Evolutionary conservation across 2,888 invertebrate genomes (phyloP), one percentile per base, ranked within the genome.

Genomic region (Tenthredo distinguenda): DNA sequence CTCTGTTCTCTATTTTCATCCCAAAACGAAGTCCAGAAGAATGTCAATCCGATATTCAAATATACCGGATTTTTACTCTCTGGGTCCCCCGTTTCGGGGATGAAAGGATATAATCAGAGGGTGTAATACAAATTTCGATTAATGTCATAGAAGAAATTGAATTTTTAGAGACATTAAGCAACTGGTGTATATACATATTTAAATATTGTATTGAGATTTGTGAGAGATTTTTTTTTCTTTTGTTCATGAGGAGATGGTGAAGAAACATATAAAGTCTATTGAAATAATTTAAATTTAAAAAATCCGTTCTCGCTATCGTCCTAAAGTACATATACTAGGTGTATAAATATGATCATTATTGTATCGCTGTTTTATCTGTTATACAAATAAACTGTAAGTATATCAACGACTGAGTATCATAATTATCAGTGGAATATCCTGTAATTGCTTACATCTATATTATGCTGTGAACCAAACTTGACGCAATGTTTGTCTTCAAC

Each of bases 301-400:
- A n/a, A 55, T 47, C 47, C 55, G 55, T n/a, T 55, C 55, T n/a
- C 55, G n/a, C n/a, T 55, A n/a, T 55, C 55, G n/a, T n/a, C 18
- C n/a, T 26, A 21, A 26, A 21, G 72, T 74, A 74, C 72, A 43
- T 37, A 74, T 37, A 74, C 40, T 74, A 43, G 72, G 55, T 84
- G 76, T 74, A 62, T 26, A 58, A 76, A 43, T 50, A 85, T 47
- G 62, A 62, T 26, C 15, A 85, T 79, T 79, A 77, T 85, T 76
- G 68, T 79, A 65, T 79, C 65, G 43, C 65, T 84, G 74, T 84
- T 84, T 85, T 77, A 77, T 65, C 85, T 79, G 79, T 85, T 85
- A 85, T 85, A 34, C 76, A 55, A 85, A 85, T 85, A 85, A 65
- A 77, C 62, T 85, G 85, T 65, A 68, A 77, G 77, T 62, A 37